phyloP scores from a whole-genome alignment of 2,113 vertebrate genomes.

The Onychostruthus taczanowskii region DNA sequence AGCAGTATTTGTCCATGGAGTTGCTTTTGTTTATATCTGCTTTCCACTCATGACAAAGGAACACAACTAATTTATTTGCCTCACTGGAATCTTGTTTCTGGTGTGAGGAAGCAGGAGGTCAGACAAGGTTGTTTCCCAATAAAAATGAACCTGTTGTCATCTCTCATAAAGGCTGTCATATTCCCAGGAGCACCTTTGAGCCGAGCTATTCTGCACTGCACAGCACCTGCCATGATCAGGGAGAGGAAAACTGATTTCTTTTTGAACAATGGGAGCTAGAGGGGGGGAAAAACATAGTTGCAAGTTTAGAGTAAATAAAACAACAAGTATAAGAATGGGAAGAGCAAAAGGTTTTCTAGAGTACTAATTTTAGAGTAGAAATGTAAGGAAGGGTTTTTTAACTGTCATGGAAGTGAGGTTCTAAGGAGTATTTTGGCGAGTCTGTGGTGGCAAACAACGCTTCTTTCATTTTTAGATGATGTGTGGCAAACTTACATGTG shows the following conservation, averaged over 20 bases:
- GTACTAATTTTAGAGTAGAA: not conserved
- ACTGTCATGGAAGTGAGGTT: not conserved
- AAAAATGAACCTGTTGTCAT: not conserved
- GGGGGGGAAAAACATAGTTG: not conserved
- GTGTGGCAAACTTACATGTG: fast-evolving
- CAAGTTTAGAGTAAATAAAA: not conserved
- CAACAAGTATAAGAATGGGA: not conserved
- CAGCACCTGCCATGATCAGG: fast-evolving
- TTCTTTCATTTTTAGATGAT: not conserved
- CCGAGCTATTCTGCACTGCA: not conserved
- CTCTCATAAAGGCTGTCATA: not conserved
- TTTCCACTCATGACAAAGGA: not conserved
- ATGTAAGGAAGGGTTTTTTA: not conserved
- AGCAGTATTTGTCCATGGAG: not conserved
- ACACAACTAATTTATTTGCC: not conserved
- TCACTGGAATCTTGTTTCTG: not conserved
- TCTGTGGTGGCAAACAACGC: not conserved
- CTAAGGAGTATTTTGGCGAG: not conserved
- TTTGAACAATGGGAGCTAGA: not conserved
- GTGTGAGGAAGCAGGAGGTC: not conserved
- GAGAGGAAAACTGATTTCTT: not conserved
- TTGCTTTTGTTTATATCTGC: not conserved
- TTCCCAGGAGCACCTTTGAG: not conserved
- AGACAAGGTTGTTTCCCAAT: not conserved
- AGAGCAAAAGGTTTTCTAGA: not conserved